These are phyloP conservation scores for Oncorhynchus kisutch DNA, from an alignment of 2,113 vertebrate genomes.

Conservation along the genomic window DNA sequence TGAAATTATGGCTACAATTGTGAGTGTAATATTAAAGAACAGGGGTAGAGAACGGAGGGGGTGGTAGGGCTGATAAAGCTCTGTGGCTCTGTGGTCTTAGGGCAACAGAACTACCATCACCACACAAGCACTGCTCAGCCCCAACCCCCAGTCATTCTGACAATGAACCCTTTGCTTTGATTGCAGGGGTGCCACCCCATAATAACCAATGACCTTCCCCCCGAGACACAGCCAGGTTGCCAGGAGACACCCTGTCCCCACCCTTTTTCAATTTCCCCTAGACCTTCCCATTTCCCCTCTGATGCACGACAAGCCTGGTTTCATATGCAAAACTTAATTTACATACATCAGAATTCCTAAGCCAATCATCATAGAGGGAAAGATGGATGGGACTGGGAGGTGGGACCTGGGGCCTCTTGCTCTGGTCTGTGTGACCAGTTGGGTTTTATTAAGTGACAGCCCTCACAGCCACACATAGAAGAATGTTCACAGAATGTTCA, in stretches of 20 bases:
- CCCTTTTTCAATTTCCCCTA: neutral
- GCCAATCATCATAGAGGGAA: constrained; percentile 8
- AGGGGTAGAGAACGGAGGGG: neutral
- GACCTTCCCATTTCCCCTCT: constrained; percentile 7
- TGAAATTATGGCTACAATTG: neutral
- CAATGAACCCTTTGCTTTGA: constrained; percentile 20
- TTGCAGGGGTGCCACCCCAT: constrained; percentile 4
- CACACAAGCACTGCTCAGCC: neutral
- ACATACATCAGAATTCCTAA: constrained; percentile 29
- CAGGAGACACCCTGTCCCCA: neutral
- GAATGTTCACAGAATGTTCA: neutral
- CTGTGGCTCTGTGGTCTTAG: constrained; percentile 13
- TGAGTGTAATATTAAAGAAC: neutral
- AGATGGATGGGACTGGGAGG: neutral
- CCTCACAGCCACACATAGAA: neutral
- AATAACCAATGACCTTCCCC: constrained; percentile 14
- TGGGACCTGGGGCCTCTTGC: neutral
- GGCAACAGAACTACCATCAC: constrained; percentile 7
- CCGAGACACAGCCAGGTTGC: constrained; percentile 15
- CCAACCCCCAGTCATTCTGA: constrained; percentile 1
- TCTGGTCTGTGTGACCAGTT: constrained; percentile 6
- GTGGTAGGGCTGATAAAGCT: neutral
- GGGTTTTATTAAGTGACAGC: neutral
- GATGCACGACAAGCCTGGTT: constrained; percentile 8
- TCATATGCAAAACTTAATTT: constrained; percentile 36